Percentiles rank a stretch among this genome's conserved stretches.
phyloP scores from a whole-genome alignment of 2,113 vertebrate genomes.

The Grantiella picta region DNA sequence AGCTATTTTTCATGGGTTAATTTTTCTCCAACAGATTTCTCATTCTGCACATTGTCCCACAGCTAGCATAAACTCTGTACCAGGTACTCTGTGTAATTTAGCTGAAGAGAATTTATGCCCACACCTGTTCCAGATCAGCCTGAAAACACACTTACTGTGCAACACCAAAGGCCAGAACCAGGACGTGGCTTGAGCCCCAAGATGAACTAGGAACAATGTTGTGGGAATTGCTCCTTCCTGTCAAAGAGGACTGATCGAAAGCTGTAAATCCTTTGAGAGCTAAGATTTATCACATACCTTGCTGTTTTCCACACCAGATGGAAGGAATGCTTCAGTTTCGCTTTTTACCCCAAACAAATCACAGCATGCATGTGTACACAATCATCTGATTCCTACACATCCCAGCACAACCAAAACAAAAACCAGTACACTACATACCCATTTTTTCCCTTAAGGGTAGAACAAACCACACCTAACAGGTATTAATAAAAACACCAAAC shows the following conservation, averaged over 20 bases:
- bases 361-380: neutral
- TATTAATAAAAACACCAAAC: neutral
- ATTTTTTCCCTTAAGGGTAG: neutral
- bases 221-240: neutral
- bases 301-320: neutral
- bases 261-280: neutral
- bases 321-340: neutral
- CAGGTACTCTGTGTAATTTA: neutral
- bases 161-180: neutral
- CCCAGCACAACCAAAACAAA: neutral
- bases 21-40: neutral
- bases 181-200: neutral
- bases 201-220: neutral
- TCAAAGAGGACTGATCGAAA: neutral
- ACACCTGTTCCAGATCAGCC: neutral
- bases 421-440: neutral
- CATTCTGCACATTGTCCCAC: neutral
- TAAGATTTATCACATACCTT: neutral
- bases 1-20: neutral
- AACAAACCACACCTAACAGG: conserved; percentile 2
- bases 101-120: neutral
- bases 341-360: conserved; percentile 1
- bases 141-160: neutral
- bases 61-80: neutral
- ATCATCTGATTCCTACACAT: neutral